Conservation (phyloP, 2,888 invertebrate genomes). For the Tetragonisca angustula region DNA sequence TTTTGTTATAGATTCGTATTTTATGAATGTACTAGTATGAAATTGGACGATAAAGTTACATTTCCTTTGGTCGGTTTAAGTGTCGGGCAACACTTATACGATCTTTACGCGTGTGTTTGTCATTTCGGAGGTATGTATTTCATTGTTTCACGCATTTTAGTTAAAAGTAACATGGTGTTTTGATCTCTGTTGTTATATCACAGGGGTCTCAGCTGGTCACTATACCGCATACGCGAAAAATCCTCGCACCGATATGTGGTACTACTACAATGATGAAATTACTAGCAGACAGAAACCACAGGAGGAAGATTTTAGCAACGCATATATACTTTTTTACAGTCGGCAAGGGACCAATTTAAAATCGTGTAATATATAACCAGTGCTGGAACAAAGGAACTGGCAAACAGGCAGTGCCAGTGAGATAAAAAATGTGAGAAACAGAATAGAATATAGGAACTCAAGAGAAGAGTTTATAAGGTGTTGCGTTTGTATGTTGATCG, state of each 20-base stretch:
- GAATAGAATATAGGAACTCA: constrained; percentile 18
- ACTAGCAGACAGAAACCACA: constrained; percentile 85
- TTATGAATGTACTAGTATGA: constrained; percentile 87
- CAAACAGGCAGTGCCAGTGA: constrained; percentile 51
- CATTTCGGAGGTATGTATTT: constrained; percentile 86
- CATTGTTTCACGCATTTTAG: not conserved
- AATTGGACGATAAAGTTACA: constrained; percentile 87
- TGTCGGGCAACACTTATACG: constrained; percentile 85
- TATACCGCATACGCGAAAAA: constrained; percentile 87
- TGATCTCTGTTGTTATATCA: constrained; percentile 23
- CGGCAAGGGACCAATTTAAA: constrained; percentile 84
- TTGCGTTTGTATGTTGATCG: constrained; percentile 40
- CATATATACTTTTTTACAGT: constrained; percentile 88
- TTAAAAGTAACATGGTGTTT: not conserved
- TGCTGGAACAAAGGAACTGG: constrained; percentile 60
- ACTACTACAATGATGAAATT: constrained; percentile 87
- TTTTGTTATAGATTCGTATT: constrained; percentile 86
- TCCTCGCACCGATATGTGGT: constrained; percentile 86
- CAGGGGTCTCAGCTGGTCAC: constrained; percentile 87
- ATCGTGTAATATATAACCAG: constrained; percentile 82
- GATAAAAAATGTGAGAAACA: constrained; percentile 30
- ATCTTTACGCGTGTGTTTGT: constrained; percentile 87
- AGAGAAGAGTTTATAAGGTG: constrained; percentile 29
- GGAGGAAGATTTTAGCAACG: constrained; percentile 86
- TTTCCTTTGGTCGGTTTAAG: constrained; percentile 86